Conservation (phyloP, 2,888 invertebrate species). For the Brachyopa scutellaris region DNA sequence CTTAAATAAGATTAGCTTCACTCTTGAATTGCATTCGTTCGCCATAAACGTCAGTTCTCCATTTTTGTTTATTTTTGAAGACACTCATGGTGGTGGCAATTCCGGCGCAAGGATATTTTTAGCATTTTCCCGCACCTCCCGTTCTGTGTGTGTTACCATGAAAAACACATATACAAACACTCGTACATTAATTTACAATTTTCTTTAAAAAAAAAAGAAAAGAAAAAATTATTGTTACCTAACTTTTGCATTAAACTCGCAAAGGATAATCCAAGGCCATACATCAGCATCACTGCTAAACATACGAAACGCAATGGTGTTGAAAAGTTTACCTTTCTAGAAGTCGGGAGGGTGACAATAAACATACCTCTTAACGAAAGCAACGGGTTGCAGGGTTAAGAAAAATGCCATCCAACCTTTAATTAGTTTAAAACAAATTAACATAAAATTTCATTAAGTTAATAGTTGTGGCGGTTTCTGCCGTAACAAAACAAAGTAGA, state of each 20-base stretch:
- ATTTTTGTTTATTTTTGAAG: slow-evolving; percentile 49
- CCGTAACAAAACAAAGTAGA: too few relatives aligned
- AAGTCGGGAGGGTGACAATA: slow-evolving; percentile 2
- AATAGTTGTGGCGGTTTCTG: background rate
- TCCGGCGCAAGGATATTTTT: slow-evolving; percentile 28
- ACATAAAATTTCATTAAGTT: slow-evolving; percentile 74
- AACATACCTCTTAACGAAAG: background rate
- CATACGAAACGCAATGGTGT: slow-evolving; percentile 29
- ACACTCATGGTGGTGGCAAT: slow-evolving; percentile 55
- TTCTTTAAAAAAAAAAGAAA: slow-evolving; percentile 23
- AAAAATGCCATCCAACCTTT: slow-evolving; percentile 74
- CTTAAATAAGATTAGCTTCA: slow-evolving; percentile 50
- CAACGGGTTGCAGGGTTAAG: background rate
- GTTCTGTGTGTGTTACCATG: slow-evolving; percentile 8
- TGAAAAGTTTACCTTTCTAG: slow-evolving; percentile 20
- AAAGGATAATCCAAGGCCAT: slow-evolving; percentile 48
- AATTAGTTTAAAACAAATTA: slow-evolving; percentile 81
- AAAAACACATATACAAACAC: slow-evolving; percentile 10
- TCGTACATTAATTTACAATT: slow-evolving; percentile 54
- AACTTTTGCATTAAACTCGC: slow-evolving; percentile 66
- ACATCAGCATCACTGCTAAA: slow-evolving; percentile 44
- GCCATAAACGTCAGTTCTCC: slow-evolving; percentile 27
- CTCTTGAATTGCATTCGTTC: slow-evolving; percentile 25
- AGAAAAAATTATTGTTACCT: slow-evolving; percentile 37
- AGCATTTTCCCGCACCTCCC: too few relatives aligned